Base-by-base conservation (phyloP, 2,113 vertebrate species). In the Scomber scombrus region DNA sequence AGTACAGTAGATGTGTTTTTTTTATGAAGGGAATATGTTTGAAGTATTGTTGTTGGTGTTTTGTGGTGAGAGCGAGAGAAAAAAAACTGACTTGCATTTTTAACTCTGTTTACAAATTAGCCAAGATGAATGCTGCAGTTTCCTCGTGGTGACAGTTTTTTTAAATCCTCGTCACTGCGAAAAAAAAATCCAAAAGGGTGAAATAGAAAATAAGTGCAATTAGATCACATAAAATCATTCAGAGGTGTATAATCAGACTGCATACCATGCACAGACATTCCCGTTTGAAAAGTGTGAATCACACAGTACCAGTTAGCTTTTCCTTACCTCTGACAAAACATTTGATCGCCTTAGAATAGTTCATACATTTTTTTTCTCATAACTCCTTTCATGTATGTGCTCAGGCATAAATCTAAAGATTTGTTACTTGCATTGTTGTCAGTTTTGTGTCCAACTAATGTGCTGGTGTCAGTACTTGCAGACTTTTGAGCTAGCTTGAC, bases 101-200 rank as follows among this genome's bases (percentile, higher is more conserved):
- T 73, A 80, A 93, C 89, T 90, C 84, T 94, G 94, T 95, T 95
- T 95, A 95, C 95, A 95, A 89, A 91, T 92, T 85, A 94, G 93
- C 94, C 91, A 90, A 89, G 78, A 86, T 47, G 81, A 94, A 93
- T 95, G 94, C 95, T 95, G 94, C 92, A 92, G 91, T 93, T 93
- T 91, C 70, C 88, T 86, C 88, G 71, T 80, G 50, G 65, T 66
- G 84, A 81, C 85, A 52, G 74, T n/a, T 51, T 34, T 34, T 75
- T 71, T 86, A 80, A 81, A 76, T 49, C n/a, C 23, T 47, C 19
- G 67, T 86, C 69, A 75, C 61, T 84, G 49, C 87, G 70, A 62
- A 81, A 74, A 58, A 71, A 56, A 69, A 54, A 72, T 56, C 58
- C 12, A 54, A 81, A 91, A 89, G 57, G 75, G 69, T 82, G 80